Evolutionary conservation across 1,140 invertebrate genomes (phyloP), one percentile per base, ranked within the genome.

Genomic region (Zophobas atratus): DNA sequence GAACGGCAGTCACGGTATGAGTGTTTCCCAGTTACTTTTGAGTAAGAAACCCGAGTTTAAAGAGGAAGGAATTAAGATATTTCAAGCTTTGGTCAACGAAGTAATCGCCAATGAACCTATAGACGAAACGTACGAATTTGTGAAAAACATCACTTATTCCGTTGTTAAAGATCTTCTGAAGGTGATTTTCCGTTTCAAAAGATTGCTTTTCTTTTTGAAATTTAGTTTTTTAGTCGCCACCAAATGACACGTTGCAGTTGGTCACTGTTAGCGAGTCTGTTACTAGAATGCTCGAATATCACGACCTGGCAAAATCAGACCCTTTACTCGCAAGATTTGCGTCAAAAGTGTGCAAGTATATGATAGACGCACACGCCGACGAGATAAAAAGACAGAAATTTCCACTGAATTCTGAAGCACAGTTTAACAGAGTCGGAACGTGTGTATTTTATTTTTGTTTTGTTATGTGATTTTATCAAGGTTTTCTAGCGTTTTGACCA

Each of bases 181-280:
- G 6, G 43, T 46, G 6, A 46, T 3, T 46, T 46, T 46, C 49
- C 49, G 49, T 5, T 51, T 46, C 6, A 4, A 8, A 46, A 46
- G 6, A 8, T 46, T 4, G 6, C 3, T 46, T 46, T 46, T 20
- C 49, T 5, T 5, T 51, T 51, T 51, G 3, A 46, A 20, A 35
- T 57, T 57, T 57, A 6, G 56, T 67, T 41, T 33, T 46, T 51
- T 20, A 43, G 60, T 67, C 39, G n/a, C 38, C 1, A 33, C n/a
- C 39, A 0, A 33, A 39, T 20, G 32, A 6, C 20, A 39, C 33
- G 3, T 2, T 3, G n/a, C 36, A 67, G 20, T 41, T 43, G 20
- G 1, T 67, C 2, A 32, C 35, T 0, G 20, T 67, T 2, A 67
- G 60, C 20, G 60, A 67, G n/a, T 34, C 38, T 1, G n/a, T 67